phyloP scores from a whole-genome alignment of 2,797 vertebrate species.

The Chloroceryle amazona region DNA sequence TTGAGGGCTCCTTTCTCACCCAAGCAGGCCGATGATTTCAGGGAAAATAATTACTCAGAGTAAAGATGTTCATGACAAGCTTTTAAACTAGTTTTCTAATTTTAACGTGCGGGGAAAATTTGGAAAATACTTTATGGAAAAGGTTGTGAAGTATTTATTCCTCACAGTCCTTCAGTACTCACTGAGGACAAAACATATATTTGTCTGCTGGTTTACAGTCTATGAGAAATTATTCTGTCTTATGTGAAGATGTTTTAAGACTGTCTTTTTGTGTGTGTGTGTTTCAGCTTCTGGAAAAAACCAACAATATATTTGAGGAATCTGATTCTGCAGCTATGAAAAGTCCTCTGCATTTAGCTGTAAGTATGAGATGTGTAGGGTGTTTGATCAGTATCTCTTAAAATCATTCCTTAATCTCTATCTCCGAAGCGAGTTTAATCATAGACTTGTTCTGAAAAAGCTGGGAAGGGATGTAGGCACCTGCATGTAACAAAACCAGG shows the following conservation, averaged over 20 bases:
- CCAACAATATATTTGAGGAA: conserved; percentile 86
- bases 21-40: not conserved
- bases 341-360: conserved; percentile 95
- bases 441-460: not conserved
- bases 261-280: not conserved
- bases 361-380: conserved; percentile 78
- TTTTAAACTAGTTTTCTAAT: not conserved
- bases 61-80: not conserved
- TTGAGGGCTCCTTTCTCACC: not conserved
- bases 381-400: not conserved
- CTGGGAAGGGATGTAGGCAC: not conserved
- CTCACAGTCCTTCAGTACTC: not conserved
- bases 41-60: not conserved
- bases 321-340: conserved; percentile 83
- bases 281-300: conserved; percentile 92
- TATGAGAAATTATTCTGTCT: conserved; percentile 1
- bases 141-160: not conserved
- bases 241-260: not conserved
- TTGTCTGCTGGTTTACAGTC: not conserved
- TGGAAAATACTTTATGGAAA: not conserved
- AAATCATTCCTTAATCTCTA: not conserved
- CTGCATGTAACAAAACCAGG: not conserved
- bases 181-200: not conserved
- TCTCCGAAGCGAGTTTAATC: not conserved
- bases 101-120: not conserved